These are phyloP conservation scores for Coleophora deauratella DNA, from an alignment of 2,888 invertebrate species.

Conservation along the genomic window DNA sequence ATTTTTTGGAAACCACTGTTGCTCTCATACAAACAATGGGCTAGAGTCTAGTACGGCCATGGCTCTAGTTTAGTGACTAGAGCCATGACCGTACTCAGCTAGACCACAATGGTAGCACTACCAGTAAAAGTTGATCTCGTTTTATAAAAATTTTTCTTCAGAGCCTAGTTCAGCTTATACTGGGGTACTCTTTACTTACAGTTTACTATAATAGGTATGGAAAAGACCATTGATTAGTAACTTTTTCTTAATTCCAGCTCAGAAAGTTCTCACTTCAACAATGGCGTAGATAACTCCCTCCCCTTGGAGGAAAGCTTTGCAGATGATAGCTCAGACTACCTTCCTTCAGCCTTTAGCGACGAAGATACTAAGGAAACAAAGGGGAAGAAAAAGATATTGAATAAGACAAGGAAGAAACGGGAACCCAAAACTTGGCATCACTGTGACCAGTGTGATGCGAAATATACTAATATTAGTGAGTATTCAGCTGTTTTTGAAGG, in stretches of 20 bases:
- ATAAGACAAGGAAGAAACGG: constrained; percentile 16
- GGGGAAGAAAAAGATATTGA: constrained; percentile 19
- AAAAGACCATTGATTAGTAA: no score
- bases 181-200: no score
- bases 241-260: constrained; percentile 29
- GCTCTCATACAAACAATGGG: no score
- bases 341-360: constrained; percentile 25
- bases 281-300: constrained; percentile 26
- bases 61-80: no score
- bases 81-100: no score
- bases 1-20: no score
- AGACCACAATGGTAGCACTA: no score
- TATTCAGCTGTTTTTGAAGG: constrained; percentile 1
- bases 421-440: constrained; percentile 40
- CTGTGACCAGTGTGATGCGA: constrained; percentile 57
- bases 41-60: no score
- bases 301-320: constrained; percentile 32
- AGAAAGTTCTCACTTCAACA: constrained; percentile 34
- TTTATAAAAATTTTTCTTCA: no score
- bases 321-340: constrained; percentile 30
- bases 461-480: constrained; percentile 51
- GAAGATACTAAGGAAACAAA: constrained; percentile 22
- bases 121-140: no score
- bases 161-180: no score
- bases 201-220: no score